These are phyloP conservation scores for Protonemura montana DNA, from an alignment of 2,888 invertebrate genomes.

Conservation along the genomic window DNA sequence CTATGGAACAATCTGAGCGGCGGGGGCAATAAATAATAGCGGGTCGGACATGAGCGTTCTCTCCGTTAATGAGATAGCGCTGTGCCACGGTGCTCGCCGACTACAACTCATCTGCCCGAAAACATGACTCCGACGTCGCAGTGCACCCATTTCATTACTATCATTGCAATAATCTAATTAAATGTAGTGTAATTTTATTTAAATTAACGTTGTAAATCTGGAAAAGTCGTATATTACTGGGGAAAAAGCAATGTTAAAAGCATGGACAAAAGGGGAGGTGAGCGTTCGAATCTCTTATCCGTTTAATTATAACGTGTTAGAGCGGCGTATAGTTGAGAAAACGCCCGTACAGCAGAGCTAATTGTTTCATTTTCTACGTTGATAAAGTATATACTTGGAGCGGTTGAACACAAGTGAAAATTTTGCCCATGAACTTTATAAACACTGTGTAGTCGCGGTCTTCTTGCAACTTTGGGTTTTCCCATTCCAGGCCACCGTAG, in stretches of 20 bases:
- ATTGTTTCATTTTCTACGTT: not conserved
- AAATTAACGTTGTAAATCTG: not conserved
- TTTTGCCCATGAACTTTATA: not conserved
- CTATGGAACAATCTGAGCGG: not conserved
- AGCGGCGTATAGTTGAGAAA: not conserved
- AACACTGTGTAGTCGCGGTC: not conserved
- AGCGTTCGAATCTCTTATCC: not conserved
- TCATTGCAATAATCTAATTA: not conserved
- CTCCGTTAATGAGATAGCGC: conserved; percentile 42
- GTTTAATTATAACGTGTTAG: not conserved
- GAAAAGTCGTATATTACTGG: not conserved
- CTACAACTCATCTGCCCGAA: not conserved
- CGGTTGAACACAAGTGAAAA: not conserved
- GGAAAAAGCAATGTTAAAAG: not conserved
- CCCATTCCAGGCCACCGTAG: not conserved
- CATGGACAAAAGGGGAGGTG: not conserved
- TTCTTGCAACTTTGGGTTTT: not conserved
- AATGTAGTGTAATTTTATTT: not conserved
- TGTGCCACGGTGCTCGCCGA: not conserved
- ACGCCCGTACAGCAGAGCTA: not conserved
- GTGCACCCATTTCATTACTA: not conserved
- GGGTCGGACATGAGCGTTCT: conserved; percentile 26
- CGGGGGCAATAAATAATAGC: conserved; percentile 43
- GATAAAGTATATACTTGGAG: not conserved
- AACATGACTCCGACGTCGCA: not conserved